Evolutionary conservation across 2,113 vertebrate genomes (phyloP), one percentile per base, ranked within the genome.

Genomic region (Megaleporinus macrocephalus): DNA sequence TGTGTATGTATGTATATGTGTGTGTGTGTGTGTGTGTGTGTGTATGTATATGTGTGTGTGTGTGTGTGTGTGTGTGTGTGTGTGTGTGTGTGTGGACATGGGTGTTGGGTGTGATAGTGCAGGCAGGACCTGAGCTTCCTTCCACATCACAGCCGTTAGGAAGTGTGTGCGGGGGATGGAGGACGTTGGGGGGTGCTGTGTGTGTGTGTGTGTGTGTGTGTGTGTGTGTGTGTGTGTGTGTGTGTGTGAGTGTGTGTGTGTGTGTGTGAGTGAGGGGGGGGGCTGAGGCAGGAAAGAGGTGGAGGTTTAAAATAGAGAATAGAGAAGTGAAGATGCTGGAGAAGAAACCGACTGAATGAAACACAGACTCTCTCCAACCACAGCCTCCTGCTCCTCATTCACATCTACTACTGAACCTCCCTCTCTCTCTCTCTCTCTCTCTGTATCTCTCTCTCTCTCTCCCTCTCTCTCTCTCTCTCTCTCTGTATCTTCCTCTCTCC

Each of bases 81-180:
- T n/a, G n/a, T n/a, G n/a, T n/a, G n/a, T 65, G 9, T 71, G 24
- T 80, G 73, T 73, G 82, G 82, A 80, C 24, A 70, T 80, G 86
- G 77, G 80, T 85, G 80, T 41, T 69, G 70, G 33, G 66, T 65
- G 76, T 62, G 78, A 74, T 70, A 80, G 47, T n/a, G 20, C 30
- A 73, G 81, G 26, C 71, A 83, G 75, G 62, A 59, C 74, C 30
- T 66, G 51, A 70, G 71, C 78, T 87, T 80, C 78, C 86, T 83
- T 87, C 81, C 86, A 87, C 81, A 71, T 70, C 59, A 78, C 47
- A 83, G 76, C 86, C 81, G 86, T 87, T 87, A 87, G 84, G 84
- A 85, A 83, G 61, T 24, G 62, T 83, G 74, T 63, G 86, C 33
- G 86, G 63, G 76, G 79, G 63, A 30, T 71, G 76, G 74, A 83